These are phyloP conservation scores for Petrocephalus zakoni DNA, from an alignment of 2,113 vertebrate genomes.

Conservation along the genomic window DNA sequence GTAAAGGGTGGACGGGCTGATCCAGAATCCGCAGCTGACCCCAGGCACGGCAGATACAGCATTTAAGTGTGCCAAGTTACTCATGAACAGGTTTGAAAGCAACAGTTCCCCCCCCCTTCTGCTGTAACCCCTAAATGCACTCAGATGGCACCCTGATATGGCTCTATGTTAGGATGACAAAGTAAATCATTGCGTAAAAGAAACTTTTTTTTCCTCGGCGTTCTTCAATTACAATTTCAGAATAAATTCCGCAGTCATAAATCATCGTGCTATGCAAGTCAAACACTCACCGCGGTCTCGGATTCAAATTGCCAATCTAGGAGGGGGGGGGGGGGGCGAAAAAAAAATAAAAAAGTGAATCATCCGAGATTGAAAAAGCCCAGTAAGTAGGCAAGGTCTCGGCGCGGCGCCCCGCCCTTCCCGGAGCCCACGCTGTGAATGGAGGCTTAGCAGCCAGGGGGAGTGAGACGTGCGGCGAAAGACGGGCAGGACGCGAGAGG, in stretches of 20 bases:
- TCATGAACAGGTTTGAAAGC: neutral
- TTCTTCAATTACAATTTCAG: neutral
- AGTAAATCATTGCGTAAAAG: neutral
- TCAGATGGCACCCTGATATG: neutral
- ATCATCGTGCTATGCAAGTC: neutral
- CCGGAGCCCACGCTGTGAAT: conserved; percentile 24
- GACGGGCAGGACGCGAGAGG: conserved; percentile 26
- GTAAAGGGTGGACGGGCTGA: neutral
- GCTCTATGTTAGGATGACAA: neutral
- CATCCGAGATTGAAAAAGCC: conserved; percentile 14
- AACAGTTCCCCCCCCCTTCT: neutral
- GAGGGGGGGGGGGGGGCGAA: too few species aligned
- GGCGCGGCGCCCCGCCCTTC: conserved; percentile 35
- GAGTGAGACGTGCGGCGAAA: conserved; percentile 35
- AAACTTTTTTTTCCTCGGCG: neutral
- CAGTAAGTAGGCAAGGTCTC: neutral
- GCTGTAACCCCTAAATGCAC: neutral
- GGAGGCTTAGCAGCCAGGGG: conserved; percentile 24
- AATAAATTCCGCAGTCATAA: conserved; percentile 4
- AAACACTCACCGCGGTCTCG: neutral
- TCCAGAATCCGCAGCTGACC: neutral
- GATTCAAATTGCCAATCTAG: neutral
- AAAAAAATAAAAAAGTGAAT: conserved; percentile 4
- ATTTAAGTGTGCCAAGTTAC: neutral
- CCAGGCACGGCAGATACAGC: neutral